Base-by-base conservation (phyloP, 2,113 vertebrate genomes). In the Gasterosteus nipponicus region DNA sequence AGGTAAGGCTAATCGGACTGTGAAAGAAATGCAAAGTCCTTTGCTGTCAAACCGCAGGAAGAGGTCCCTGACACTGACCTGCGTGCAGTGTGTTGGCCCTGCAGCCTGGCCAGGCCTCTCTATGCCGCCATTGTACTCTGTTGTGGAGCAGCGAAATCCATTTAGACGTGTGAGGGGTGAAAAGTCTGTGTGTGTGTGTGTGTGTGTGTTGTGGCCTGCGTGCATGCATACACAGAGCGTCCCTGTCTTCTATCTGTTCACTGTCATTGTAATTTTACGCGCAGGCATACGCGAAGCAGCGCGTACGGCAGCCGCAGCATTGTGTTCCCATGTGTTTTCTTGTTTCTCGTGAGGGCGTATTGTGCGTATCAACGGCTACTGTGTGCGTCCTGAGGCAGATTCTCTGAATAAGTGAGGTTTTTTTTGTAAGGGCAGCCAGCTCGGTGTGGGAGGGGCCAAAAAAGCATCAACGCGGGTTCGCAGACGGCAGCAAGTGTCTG, bases 341-440 rank as follows among this genome's bases (percentile, higher is more conserved):
- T 91, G 77, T 38, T 38, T 38, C 22, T 26, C 22, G 35, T 88
- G 81, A 92, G 85, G 71, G 60, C 44, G 87, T 81, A 89, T 91
- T 92, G 89, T 92, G 88, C 57, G 53, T 63, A 83, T 91, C 78
- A 92, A 92, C 89, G 82, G 79, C 80, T 51, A n/a, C 87, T 88
- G 86, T 93, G 90, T 91, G 84, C 18, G 26, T 84, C 70, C 63
- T 26, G 18, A 74, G 51, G 79, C 46, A 58, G 42, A 31, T 54
- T 26, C 63, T 71, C 69, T 64, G 73, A 67, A 64, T 51, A 44
- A 76, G 51, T 54, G 54, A 18, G 35, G 35, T 57, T 44, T 69
- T 58, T 39, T 26, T 35, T 78, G 42, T 35, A 53, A 14, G 35
- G 16, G 70, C 51, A 73, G 15, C 33, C 4, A 18, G 39, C 66